These are phyloP conservation scores for Loriculus beryllinus DNA, from an alignment of 2,797 vertebrate species.

Conservation along the genomic window DNA sequence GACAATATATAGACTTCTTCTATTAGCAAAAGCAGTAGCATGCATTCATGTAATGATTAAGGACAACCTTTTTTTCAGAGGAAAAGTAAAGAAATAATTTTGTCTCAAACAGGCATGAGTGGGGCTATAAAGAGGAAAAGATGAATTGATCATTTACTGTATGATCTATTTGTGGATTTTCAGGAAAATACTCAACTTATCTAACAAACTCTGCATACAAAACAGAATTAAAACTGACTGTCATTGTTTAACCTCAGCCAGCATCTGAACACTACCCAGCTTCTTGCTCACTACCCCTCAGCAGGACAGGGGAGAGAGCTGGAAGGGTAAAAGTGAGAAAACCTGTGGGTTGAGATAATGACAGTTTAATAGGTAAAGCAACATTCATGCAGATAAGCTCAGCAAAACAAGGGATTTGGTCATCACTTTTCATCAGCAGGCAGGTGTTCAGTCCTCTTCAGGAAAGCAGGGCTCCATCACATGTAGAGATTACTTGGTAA, in stretches of 20 bases:
- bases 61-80: not conserved
- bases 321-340: not conserved
- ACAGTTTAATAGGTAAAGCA: not conserved
- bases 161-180: not conserved
- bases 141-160: not conserved
- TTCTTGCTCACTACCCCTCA: not conserved
- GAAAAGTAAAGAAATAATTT: not conserved
- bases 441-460: not conserved
- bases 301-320: not conserved
- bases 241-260: not conserved
- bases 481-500: not conserved
- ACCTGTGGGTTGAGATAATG: not conserved
- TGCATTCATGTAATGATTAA: not conserved
- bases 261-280: not conserved
- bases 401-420: not conserved
- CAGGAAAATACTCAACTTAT: not conserved
- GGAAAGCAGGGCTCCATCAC: not conserved
- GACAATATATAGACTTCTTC: not conserved
- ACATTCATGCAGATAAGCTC: not conserved
- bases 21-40: not conserved
- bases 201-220: not conserved
- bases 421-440: not conserved
- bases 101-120: not conserved
- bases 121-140: slow-evolving; percentile 1
- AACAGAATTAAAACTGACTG: not conserved